Base-by-base conservation (phyloP, 2,888 invertebrate genomes). In the Harpalus rubripes region DNA sequence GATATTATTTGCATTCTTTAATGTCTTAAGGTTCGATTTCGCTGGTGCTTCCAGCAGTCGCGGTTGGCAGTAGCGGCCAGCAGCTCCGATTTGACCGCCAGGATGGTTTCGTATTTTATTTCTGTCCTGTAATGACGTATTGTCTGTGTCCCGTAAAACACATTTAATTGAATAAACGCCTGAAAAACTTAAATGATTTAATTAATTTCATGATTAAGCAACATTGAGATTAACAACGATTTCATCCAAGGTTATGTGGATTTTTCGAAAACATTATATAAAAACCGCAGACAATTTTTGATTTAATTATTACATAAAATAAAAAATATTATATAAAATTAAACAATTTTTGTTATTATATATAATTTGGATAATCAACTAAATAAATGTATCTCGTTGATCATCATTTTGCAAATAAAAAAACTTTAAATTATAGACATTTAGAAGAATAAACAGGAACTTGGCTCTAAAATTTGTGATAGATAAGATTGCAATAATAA, bases 91-190 rank as follows among this genome's bases (percentile, higher is more conserved):
- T n/a, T n/a, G n/a, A n/a, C n/a, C n/a, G n/a, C n/a, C n/a, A n/a
- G n/a, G n/a, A n/a, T n/a, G n/a, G n/a, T n/a, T 22, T 22, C 22
- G 22, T 1, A 22, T 22, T 22, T 22, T 22, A 22, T 32, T 32
- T 6, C 32, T 6, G 44, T 12, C 44, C 44, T 52, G 10, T 1
- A 6, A 6, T 12, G 44, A 12, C 44, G 12, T 52, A 52, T 52
- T 52, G 44, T 44, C 44, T 52, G 12, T 12, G 10, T 10, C 76
- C 84, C 78, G 84, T 78, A 78, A 84, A 84, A 84, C 78, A 84
- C 65, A 65, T 84, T 84, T 84, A 84, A 84, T 84, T 84, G 65
- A 63, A 63, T 78, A 52, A 84, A 84, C 39, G 58, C 78, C 44
- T 78, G 65, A 52, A 84, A 56, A 59, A 39, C 61, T 76, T 83